Conservation (phyloP, 2,113 vertebrate genomes). For the Clinocottus analis region DNA sequence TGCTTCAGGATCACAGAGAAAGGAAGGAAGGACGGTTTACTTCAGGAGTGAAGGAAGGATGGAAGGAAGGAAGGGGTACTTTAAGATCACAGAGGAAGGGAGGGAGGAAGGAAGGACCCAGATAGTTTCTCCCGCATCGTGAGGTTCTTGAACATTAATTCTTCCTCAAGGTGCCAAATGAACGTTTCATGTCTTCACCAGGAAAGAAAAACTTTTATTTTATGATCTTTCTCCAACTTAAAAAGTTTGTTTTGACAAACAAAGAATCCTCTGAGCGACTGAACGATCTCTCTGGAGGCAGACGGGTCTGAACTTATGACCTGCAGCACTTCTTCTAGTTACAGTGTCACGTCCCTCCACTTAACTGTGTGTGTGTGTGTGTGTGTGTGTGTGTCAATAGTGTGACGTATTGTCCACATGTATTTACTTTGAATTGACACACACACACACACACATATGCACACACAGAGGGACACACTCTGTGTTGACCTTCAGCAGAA, state of each 20-base stretch:
- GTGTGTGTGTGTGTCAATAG: neutral
- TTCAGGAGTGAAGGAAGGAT: too few species aligned
- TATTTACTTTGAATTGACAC: constrained; percentile 2
- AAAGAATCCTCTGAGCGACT: neutral
- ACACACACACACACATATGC: constrained; percentile 11
- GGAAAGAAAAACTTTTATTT: neutral
- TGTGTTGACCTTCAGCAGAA: constrained; percentile 49
- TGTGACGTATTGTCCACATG: constrained; percentile 1
- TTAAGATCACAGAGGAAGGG: too few species aligned
- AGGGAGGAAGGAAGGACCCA: too few species aligned
- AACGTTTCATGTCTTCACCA: neutral
- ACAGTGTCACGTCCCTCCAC: neutral
- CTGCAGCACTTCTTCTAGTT: too few species aligned
- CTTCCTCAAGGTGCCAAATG: too few species aligned
- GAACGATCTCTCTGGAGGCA: neutral
- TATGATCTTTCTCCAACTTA: neutral
- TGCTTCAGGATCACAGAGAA: too few species aligned
- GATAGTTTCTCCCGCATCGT: too few species aligned
- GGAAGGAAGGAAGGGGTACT: too few species aligned
- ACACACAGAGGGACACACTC: neutral
- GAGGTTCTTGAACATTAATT: too few species aligned
- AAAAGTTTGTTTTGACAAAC: neutral
- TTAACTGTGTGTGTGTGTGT: neutral
- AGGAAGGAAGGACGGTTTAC: too few species aligned
- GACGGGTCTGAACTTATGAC: too few species aligned